Percentiles rank a stretch among this genome's conserved stretches.
Evolutionary conservation across 2,888 invertebrate genomes (phyloP).

Genomic region (Agrochola circellaris): DNA sequence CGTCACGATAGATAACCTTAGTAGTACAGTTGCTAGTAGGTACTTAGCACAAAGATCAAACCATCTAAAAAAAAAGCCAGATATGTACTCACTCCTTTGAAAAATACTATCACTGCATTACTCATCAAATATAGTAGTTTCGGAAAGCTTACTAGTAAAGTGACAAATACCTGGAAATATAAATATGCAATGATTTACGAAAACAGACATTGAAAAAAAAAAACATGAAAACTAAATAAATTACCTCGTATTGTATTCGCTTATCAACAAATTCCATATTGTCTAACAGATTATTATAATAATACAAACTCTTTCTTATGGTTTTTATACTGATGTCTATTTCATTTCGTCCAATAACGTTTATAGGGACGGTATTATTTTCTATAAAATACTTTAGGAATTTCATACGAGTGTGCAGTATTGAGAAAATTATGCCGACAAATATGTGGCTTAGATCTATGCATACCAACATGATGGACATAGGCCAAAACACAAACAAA

Average conservation of each 20-base stretch:
- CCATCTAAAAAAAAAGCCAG: not conserved
- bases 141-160: not conserved
- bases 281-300: slow-evolving; percentile 38
- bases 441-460: slow-evolving; percentile 1
- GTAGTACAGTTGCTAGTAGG: not conserved
- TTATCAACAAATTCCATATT: not conserved
- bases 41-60: not conserved
- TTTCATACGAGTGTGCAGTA: slow-evolving; percentile 38
- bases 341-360: not conserved
- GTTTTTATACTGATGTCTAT: slow-evolving; percentile 2
- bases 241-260: not conserved
- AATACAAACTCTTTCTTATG: slow-evolving; percentile 23
- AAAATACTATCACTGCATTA: not conserved
- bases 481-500: accelerated
- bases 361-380: slow-evolving; percentile 24
- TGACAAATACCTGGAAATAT: not conserved
- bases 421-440: slow-evolving; percentile 2
- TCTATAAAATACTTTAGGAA: slow-evolving; percentile 26
- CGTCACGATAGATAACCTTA: not conserved
- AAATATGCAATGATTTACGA: not conserved
- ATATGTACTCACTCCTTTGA: not conserved
- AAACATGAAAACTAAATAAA: not conserved
- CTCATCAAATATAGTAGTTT: not conserved
- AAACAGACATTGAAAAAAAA: slow-evolving; percentile 8
- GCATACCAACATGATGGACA: not conserved